Base-by-base conservation (phyloP, 2,888 invertebrate species). In the Chrysopilus asiliformis region DNA sequence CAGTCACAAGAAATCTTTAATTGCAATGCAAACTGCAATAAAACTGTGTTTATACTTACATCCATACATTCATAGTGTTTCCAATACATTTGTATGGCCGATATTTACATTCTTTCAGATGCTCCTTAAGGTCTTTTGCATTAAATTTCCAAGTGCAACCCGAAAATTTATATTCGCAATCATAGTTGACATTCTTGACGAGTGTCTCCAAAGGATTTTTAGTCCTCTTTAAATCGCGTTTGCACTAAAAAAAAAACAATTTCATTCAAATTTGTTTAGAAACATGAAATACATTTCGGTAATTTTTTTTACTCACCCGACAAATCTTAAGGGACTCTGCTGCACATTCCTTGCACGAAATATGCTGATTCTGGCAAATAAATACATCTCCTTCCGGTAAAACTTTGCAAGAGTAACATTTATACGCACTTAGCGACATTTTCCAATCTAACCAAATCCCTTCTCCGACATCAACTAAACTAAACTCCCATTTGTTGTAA, bases 51-150 rank as follows among this genome's bases (percentile, higher is more conserved):
- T 14, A 19, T n/a, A 36, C 8, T 29, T 36, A 36, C 36, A 14
- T 19, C 16, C 15, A 36, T 15, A 36, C 15, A 6, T 36, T 28
- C 4, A 36, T 15, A n/a, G 9, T 14, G 4, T 12, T 10, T 6
- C 36, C 36, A 28, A 36, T 36, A 28, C 36, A 36, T 13, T 19
- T 6, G 14, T 10, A 20, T 10, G 29, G 28, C n/a, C 29, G 29
- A 36, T 14, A 36, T 36, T 36, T 36, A 14, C 36, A 36, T 29
- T 36, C 36, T 5, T 18, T 12, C n/a, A 20, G 13, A 16, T 36
- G 36, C 7, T 15, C 22, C 4, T 19, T 15, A 10, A 30, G 16
- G 8, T 13, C 16, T 8, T 19, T 18, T 5, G 19, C 8, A 5
- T 6, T 14, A 16, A 28, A 18, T 14, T 29, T 36, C 29, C 18